Evolutionary conservation across 2,797 vertebrate genomes (phyloP).

Genomic region (Loriculus beryllinus): DNA sequence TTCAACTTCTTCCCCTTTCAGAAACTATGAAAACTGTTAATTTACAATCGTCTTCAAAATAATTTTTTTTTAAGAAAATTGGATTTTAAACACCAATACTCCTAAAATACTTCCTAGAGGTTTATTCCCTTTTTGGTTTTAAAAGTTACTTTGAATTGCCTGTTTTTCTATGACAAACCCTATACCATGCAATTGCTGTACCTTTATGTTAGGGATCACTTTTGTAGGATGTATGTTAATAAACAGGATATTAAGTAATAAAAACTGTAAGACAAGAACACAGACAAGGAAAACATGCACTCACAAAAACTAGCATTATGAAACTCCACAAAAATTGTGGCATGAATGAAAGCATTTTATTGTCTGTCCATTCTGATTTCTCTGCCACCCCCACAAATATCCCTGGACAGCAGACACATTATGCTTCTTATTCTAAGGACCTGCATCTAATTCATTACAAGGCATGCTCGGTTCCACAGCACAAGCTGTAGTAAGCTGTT

Average conservation of each 20-base stretch:
- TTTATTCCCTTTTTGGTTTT: neutral
- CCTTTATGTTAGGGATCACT: neutral
- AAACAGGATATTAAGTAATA: neutral
- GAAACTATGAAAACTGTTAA: neutral
- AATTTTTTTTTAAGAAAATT: neutral
- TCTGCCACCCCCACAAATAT: slow-evolving; percentile 27
- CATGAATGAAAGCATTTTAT: neutral
- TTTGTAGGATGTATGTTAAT: neutral
- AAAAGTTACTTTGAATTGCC: neutral
- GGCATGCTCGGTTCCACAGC: neutral
- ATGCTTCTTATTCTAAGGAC: neutral
- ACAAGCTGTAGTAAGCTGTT: slow-evolving; percentile 24
- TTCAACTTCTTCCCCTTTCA: neutral
- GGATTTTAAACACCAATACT: neutral
- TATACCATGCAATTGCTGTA: neutral
- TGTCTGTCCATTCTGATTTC: neutral
- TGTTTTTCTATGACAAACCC: neutral
- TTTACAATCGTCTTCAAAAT: neutral
- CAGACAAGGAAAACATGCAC: neutral
- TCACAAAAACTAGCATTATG: neutral
- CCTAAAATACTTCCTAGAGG: neutral
- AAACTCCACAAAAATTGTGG: neutral
- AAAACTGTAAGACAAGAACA: neutral
- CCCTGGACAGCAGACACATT: neutral
- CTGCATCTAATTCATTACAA: slow-evolving; percentile 9